Evolutionary conservation across 2,113 vertebrate species (phyloP), one percentile per base, ranked within the genome.

Genomic region (Phalacrocorax carbo): DNA sequence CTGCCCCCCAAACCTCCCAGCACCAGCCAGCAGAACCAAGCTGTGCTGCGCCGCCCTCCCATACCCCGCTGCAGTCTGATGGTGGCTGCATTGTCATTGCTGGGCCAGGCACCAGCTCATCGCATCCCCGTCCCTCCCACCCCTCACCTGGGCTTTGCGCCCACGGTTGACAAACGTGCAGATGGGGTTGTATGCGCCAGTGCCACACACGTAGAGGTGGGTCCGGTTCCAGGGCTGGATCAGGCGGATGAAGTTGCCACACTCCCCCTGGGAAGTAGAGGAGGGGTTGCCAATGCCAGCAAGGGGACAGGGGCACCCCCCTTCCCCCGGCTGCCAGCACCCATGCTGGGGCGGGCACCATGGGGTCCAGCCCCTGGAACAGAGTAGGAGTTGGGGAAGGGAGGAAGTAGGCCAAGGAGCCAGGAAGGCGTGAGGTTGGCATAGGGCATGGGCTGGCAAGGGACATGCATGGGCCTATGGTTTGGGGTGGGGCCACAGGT

Each of bases 151-250:
- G 69, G 99, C 99, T 78, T 99, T 98, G 86, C 99, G 99, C 95
- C 99, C 99, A 1, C 99, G 98, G 98, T 99, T 99, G 97, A 99
- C 98, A 2, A 99, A 99, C 95, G 99, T 98, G 95, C 99, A 99
- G 98, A 99, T 98, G 89, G 99, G 99, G 96, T 99, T 99, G 98
- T 99, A 99, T 23, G 99, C 99, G 4, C 99, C 99, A 0, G 99
- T 99, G 90, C 99, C 99, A 6, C 99, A 99, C 87, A 99, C 99
- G 10, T 99, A 99, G 88, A 99, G 98, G 93, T 99, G 99, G 68
- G 99, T 99, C 79, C 99, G 98, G 98, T 99, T 99, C 99, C 99
- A 99, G 32, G 99, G 99, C 98, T 99, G 99, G 94, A 99, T 99
- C 97, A 99, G 98, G 83, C 99, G 99, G 97, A 99, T 99, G 97